Percentiles rank a stretch among this genome's conserved stretches.
Evolutionary conservation across 2,888 invertebrate genomes (phyloP).

Genomic region (Ennomos fuscantarius): DNA sequence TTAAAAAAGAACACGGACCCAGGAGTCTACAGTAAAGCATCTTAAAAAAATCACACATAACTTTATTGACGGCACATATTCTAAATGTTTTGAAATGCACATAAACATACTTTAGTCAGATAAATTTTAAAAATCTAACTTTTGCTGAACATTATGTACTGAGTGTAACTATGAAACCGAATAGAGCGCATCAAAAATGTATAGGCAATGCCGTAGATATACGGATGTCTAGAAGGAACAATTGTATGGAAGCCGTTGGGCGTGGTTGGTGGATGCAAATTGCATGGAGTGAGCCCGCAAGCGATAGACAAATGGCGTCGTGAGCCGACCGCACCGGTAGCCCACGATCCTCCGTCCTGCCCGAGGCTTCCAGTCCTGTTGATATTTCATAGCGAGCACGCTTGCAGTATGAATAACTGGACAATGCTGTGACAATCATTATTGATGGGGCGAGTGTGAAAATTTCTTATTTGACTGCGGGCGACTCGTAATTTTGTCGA

Average conservation of each 20-base stretch:
- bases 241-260: slow-evolving; percentile 76
- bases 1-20: too few relatives aligned
- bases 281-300: slow-evolving; percentile 64
- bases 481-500: slow-evolving; percentile 35
- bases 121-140: too few relatives aligned
- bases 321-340: slow-evolving; percentile 81
- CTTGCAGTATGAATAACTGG: slow-evolving; percentile 40
- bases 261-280: slow-evolving; percentile 78
- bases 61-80: too few relatives aligned
- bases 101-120: too few relatives aligned
- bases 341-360: slow-evolving; percentile 62
- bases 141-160: slow-evolving; percentile 6
- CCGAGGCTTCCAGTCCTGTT: slow-evolving; percentile 42
- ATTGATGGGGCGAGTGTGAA: slow-evolving; percentile 40
- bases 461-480: slow-evolving; percentile 37
- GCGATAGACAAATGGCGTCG: slow-evolving; percentile 78
- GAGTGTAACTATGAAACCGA: neutral
- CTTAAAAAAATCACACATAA: too few relatives aligned
- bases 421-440: slow-evolving; percentile 42
- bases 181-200: slow-evolving; percentile 23
- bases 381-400: slow-evolving; percentile 35
- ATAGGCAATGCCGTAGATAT: slow-evolving; percentile 26
- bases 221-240: slow-evolving; percentile 52
- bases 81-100: too few relatives aligned
- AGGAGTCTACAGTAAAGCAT: too few relatives aligned